Evolutionary conservation across 2,113 vertebrate genomes (phyloP).

Genomic region (Paratilapia polleni): DNA sequence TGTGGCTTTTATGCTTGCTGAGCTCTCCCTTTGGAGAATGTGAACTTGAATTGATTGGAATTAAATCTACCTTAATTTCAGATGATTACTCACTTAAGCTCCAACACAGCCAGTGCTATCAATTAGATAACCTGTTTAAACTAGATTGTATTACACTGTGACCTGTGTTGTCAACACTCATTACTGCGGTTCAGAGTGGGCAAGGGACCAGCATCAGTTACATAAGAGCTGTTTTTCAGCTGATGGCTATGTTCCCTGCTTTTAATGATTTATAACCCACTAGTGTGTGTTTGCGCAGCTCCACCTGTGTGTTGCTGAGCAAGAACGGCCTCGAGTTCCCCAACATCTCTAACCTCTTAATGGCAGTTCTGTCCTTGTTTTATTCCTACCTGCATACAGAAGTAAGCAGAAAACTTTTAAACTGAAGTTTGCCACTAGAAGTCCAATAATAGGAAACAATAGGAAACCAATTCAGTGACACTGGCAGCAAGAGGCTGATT

Average conservation of each 20-base stretch:
- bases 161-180: slow-evolving; percentile 36
- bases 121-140: slow-evolving; percentile 39
- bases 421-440: slow-evolving; percentile 23
- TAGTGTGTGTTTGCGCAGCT: slow-evolving; percentile 3
- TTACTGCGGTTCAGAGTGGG: slow-evolving; percentile 22
- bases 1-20: not conserved
- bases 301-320: slow-evolving; percentile 12
- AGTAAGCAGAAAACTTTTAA: slow-evolving; percentile 18
- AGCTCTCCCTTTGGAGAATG: slow-evolving; percentile 8
- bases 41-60: slow-evolving; percentile 24
- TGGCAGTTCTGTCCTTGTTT: slow-evolving; percentile 13
- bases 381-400: slow-evolving; percentile 22
- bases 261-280: slow-evolving; percentile 48
- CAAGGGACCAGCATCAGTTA: slow-evolving; percentile 32
- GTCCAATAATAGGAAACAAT: slow-evolving; percentile 5
- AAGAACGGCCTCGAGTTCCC: slow-evolving; percentile 13
- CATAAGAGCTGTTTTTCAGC: slow-evolving; percentile 40
- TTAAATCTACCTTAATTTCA: slow-evolving; percentile 48
- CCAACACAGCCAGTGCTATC: slow-evolving; percentile 13
- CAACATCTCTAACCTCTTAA: slow-evolving; percentile 29
- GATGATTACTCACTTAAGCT: slow-evolving; percentile 43
- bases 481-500: not conserved
- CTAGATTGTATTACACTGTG: slow-evolving; percentile 24
- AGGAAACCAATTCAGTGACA: not conserved
- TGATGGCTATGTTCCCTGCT: slow-evolving; percentile 31